phyloP scores from a whole-genome alignment of 2,113 vertebrate genomes.

The Gavia stellata region DNA sequence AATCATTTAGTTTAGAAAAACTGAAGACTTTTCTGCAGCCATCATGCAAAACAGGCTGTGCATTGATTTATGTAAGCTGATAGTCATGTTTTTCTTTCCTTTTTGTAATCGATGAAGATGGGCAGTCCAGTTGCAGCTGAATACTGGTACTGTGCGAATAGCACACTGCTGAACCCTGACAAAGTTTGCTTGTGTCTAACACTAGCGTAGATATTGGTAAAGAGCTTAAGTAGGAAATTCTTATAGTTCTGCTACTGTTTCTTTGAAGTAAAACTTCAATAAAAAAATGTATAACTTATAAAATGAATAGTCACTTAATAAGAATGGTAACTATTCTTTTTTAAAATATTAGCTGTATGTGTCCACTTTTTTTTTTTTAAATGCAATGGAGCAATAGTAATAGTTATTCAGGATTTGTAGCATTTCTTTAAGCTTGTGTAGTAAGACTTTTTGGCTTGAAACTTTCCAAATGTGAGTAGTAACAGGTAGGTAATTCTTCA shows the following conservation, averaged over 20 bases:
- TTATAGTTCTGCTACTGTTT: not conserved
- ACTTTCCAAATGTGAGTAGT: not conserved
- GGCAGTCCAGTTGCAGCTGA: not conserved
- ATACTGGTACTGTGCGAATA: not conserved
- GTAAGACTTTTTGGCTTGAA: not conserved
- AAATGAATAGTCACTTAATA: not conserved
- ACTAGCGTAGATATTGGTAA: not conserved
- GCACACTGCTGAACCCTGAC: not conserved
- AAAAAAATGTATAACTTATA: not conserved
- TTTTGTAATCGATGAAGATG: conserved; percentile 7
- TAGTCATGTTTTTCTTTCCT: conserved; percentile 2
- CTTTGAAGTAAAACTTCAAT: not conserved
- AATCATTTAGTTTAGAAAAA: not conserved
- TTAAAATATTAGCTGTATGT: not conserved
- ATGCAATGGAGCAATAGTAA: not conserved
- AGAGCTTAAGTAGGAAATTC: not conserved
- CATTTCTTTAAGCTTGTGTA: not conserved
- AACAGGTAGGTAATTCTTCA: not conserved
- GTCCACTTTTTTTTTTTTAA: not conserved
- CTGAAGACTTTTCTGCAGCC: not conserved
- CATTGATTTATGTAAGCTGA: not conserved
- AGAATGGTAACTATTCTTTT: not conserved
- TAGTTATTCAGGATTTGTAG: not conserved
- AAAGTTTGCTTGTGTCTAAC: not conserved
- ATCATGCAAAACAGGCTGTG: not conserved